Conservation (phyloP, 1,140 invertebrate species). For the Sycophaga agraensis region DNA sequence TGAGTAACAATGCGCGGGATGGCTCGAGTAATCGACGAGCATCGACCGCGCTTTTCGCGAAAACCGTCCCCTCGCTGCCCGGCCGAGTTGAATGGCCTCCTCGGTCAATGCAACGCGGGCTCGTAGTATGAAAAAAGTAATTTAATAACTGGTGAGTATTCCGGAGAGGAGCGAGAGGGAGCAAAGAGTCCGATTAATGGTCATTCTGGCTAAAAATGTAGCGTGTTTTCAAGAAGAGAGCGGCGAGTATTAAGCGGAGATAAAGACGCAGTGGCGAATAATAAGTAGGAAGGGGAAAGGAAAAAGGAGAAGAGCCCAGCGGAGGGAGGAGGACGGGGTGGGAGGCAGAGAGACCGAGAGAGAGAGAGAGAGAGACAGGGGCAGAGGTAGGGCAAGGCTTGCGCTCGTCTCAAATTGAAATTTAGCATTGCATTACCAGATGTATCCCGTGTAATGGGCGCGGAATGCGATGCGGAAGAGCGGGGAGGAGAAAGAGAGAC, state of each 20-base stretch:
- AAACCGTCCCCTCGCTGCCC: no score
- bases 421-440: conserved; percentile 30
- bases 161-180: neutral
- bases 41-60: no score
- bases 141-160: no score
- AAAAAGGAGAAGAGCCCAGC: neutral
- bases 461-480: conserved; percentile 27
- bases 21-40: no score
- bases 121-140: no score
- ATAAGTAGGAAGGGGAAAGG: neutral
- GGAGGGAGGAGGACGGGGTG: neutral
- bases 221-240: neutral
- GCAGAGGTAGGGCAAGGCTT: neutral
- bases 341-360: neutral
- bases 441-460: conserved; percentile 24
- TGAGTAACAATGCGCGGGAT: no score
- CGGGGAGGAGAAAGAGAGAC: neutral
- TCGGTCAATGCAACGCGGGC: no score
- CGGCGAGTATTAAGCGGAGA: conserved; percentile 17
- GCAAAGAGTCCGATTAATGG: no score
- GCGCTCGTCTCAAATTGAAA: conserved; percentile 26
- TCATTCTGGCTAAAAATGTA: no score
- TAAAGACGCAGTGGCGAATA: conserved; percentile 27
- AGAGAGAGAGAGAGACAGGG: neutral
- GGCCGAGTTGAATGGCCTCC: no score